phyloP scores from a whole-genome alignment of 2,888 invertebrate genomes.

The Spisula solida region DNA sequence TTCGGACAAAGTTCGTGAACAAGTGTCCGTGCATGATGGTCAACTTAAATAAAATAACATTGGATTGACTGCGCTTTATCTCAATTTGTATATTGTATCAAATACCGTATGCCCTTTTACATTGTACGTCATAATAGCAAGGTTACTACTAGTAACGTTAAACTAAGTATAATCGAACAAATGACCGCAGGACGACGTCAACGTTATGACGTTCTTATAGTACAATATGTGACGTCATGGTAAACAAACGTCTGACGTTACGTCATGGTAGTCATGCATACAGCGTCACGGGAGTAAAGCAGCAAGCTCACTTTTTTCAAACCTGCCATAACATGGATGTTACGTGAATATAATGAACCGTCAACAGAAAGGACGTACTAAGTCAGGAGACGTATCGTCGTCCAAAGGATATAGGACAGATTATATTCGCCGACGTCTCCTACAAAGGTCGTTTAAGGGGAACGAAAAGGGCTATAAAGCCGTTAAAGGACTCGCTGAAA shows the following conservation, averaged over 20 bases:
- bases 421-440: conserved; percentile 49
- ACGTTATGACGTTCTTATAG: too few species aligned
- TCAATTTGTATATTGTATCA: too few species aligned
- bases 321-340: background rate
- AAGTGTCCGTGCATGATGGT: too few species aligned
- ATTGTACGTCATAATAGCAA: too few species aligned
- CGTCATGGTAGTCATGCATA: background rate
- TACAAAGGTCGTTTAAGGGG: conserved; percentile 65
- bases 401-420: conserved; percentile 61
- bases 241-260: background rate
- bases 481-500: conserved; percentile 66
- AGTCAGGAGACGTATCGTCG: background rate
- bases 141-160: too few species aligned
- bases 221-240: background rate
- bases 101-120: too few species aligned
- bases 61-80: too few species aligned
- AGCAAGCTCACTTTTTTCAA: background rate
- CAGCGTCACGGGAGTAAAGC: background rate
- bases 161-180: too few species aligned
- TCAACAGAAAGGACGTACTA: background rate
- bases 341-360: conserved; percentile 34
- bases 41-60: too few species aligned
- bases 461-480: conserved; percentile 65
- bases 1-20: too few species aligned
- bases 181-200: too few species aligned